These are phyloP conservation scores for Onychomys arenicola DNA, from an alignment of 2,797 vertebrate genomes.

Conservation along the genomic window DNA sequence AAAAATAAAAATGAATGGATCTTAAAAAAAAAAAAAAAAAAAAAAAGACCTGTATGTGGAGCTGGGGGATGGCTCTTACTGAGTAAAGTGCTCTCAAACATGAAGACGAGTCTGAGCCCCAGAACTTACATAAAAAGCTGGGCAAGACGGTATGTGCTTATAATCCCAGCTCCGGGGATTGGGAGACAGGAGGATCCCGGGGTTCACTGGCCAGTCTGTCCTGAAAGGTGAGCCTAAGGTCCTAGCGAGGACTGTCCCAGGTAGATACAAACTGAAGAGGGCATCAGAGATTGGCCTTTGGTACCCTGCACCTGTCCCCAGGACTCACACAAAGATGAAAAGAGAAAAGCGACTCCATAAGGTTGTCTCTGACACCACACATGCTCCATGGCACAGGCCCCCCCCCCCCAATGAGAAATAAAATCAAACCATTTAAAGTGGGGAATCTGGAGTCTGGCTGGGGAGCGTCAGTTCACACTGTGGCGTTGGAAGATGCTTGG, in stretches of 20 bases:
- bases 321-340: neutral
- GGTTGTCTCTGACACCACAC: neutral
- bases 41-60: neutral
- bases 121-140: neutral
- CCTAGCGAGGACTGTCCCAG: neutral
- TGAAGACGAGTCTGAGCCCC: neutral
- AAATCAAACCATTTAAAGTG: neutral
- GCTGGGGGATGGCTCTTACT: neutral
- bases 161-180: too few relatives aligned
- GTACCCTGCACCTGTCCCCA: too few relatives aligned
- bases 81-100: neutral
- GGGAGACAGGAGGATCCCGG: neutral
- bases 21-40: too few relatives aligned
- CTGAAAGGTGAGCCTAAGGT: neutral
- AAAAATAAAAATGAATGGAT: neutral
- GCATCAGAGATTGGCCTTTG: neutral
- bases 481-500: rapidly evolving
- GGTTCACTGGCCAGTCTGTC: neutral
- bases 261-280: neutral
- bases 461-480: neutral
- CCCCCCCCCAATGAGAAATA: neutral
- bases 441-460: neutral
- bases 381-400: too few relatives aligned
- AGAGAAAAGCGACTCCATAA: neutral
- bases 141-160: neutral